Evolutionary conservation across 2,888 invertebrate genomes (phyloP).

Genomic region (Tholera decimalis): DNA sequence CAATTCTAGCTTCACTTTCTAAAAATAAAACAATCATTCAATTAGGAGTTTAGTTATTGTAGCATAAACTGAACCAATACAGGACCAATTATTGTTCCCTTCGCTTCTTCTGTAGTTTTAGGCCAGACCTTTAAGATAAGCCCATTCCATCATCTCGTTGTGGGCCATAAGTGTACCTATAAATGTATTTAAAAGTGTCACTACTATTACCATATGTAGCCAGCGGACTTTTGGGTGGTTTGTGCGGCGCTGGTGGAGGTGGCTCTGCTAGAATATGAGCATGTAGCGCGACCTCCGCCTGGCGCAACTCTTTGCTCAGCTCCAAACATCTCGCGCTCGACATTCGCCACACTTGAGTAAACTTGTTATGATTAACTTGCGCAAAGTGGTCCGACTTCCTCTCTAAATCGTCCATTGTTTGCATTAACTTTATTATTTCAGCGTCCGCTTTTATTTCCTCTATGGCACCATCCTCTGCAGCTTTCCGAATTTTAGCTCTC

Average conservation of each 20-base stretch:
- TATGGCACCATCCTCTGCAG: conserved; percentile 92
- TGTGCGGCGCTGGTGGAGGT: conserved; percentile 80
- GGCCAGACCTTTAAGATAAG: not conserved
- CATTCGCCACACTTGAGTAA: conserved; percentile 88
- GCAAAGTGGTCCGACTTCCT: conserved; percentile 93
- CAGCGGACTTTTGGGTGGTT: conserved; percentile 80
- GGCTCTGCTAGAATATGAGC: conserved; percentile 86
- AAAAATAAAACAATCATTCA: conserved; percentile 8
- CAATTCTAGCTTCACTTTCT: conserved; percentile 42
- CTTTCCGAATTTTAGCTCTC: conserved; percentile 92
- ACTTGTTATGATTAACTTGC: conserved; percentile 92
- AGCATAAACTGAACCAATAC: not conserved
- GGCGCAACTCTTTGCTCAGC: conserved; percentile 75
- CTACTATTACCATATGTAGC: conserved; percentile 75
- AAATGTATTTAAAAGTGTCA: not conserved
- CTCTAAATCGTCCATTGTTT: conserved; percentile 93
- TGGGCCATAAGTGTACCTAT: not conserved
- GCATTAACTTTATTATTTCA: conserved; percentile 93
- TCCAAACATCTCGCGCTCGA: conserved; percentile 75
- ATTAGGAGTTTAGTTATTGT: not conserved
- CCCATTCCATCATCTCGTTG: no score
- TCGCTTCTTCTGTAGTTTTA: not conserved
- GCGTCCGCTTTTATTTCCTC: conserved; percentile 93
- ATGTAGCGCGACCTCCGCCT: conserved; percentile 84
- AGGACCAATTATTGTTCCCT: not conserved